A percentile compares a stretch with the other conserved stretches of the same genome.
Conservation (phyloP, 2,797 vertebrate species). For the Bradypodion pumilum region DNA sequence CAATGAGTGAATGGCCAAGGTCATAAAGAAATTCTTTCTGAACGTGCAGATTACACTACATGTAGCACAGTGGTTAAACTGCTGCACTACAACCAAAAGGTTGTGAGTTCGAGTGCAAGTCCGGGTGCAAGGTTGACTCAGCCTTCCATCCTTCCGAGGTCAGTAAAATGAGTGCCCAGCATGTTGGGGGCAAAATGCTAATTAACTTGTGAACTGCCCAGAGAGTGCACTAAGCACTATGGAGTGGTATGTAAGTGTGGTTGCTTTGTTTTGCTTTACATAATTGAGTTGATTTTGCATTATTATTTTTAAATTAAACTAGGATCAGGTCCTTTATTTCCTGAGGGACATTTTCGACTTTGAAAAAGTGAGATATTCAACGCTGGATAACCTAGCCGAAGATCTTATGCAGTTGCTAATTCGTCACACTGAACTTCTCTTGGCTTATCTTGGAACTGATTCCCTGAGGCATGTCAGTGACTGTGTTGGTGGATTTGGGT, state of each 20-base stretch:
- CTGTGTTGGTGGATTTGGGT: constrained; percentile 66
- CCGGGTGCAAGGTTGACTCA: too few relatives aligned
- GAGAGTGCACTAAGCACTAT: too few relatives aligned
- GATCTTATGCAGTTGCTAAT: constrained; percentile 88
- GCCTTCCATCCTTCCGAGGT: too few relatives aligned
- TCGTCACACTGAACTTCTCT: constrained; percentile 85
- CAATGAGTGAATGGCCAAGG: neutral
- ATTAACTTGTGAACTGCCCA: too few relatives aligned
- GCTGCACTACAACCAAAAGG: too few relatives aligned
- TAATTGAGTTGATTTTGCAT: too few relatives aligned
- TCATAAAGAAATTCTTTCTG: neutral
- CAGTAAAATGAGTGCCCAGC: too few relatives aligned
- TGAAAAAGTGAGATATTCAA: constrained; percentile 92
- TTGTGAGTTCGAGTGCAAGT: too few relatives aligned
- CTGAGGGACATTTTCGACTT: constrained; percentile 97
- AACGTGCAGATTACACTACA: neutral
- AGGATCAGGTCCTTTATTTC: constrained; percentile 95
- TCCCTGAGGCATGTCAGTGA: constrained; percentile 63
- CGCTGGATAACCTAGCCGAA: constrained; percentile 85
- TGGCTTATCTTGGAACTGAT: constrained; percentile 84
- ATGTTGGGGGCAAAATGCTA: too few relatives aligned
- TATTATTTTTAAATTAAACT: neutral
- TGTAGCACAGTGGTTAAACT: too few relatives aligned
- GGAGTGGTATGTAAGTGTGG: too few relatives aligned
- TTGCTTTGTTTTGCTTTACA: too few relatives aligned